These are phyloP conservation scores for Coreius guichenoti DNA, from an alignment of 2,797 vertebrate species.

Conservation along the genomic window DNA sequence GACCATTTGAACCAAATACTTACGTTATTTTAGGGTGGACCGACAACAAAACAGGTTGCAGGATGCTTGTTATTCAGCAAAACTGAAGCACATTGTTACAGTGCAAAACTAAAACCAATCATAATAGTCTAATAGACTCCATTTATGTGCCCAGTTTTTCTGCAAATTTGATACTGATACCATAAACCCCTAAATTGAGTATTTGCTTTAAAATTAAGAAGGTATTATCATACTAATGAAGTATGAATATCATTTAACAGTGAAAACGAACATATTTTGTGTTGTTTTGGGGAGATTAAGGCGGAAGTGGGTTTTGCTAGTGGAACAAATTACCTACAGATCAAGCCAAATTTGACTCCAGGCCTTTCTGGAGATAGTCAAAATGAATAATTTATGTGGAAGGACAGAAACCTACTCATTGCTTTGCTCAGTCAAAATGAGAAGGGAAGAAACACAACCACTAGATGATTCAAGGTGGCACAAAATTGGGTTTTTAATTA, in stretches of 20 bases:
- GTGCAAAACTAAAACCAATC: background rate
- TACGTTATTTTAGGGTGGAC: background rate
- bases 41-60: background rate
- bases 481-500: slow-evolving; percentile 64
- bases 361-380: slow-evolving; percentile 51
- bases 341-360: slow-evolving; percentile 61
- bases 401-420: slow-evolving; percentile 39
- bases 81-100: slow-evolving; percentile 1
- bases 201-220: slow-evolving; percentile 32
- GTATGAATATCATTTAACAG: slow-evolving; percentile 46
- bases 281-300: slow-evolving; percentile 55
- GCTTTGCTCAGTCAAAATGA: slow-evolving; percentile 45
- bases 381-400: slow-evolving; percentile 59
- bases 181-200: background rate
- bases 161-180: background rate
- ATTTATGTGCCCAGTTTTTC: background rate
- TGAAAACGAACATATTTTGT: slow-evolving; percentile 29
- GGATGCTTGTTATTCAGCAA: slow-evolving; percentile 2
- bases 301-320: slow-evolving; percentile 54
- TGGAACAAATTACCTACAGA: slow-evolving; percentile 67
- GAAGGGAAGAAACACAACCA: slow-evolving; percentile 44
- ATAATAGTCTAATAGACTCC: background rate
- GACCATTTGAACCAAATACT: too few relatives aligned
- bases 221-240: slow-evolving; percentile 46
- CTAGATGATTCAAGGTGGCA: slow-evolving; percentile 56